These are phyloP conservation scores for Sycophila sp. DNA, from an alignment of 1,140 invertebrate genomes.

Conservation along the genomic window DNA sequence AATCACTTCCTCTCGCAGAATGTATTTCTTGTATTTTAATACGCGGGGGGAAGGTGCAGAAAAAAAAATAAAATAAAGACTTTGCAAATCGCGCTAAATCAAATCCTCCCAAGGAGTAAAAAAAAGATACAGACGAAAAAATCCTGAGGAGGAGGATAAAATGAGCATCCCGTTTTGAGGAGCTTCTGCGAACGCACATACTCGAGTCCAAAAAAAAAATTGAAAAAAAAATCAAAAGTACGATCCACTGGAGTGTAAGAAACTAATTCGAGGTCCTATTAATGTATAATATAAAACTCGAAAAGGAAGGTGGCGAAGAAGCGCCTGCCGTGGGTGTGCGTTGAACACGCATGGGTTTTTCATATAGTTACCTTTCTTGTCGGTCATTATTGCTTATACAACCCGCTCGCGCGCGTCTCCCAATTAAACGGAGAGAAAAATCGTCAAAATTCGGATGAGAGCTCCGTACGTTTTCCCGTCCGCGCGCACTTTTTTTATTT, in stretches of 20 bases:
- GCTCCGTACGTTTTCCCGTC: background rate
- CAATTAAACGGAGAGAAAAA: background rate
- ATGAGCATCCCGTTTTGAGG: background rate
- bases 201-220: background rate
- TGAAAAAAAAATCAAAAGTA: background rate
- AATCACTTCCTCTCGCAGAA: background rate
- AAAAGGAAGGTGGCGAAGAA: conserved; percentile 16
- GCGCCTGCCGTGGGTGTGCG: conserved; percentile 26
- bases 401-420: background rate
- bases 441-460: background rate
- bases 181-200: too few relatives aligned
- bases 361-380: conserved; percentile 69
- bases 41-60: background rate
- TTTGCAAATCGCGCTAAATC: too few relatives aligned
- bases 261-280: too few relatives aligned
- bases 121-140: too few relatives aligned
- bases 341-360: conserved; percentile 43
- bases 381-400: conserved; percentile 63
- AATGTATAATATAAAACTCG: conserved; percentile 35
- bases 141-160: background rate
- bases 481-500: background rate
- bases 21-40: too few relatives aligned
- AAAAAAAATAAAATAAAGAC: background rate
- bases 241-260: background rate
- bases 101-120: too few relatives aligned